Base-by-base conservation (phyloP, 1,140 invertebrate species). In the Aphelenchoides fujianensis region DNA sequence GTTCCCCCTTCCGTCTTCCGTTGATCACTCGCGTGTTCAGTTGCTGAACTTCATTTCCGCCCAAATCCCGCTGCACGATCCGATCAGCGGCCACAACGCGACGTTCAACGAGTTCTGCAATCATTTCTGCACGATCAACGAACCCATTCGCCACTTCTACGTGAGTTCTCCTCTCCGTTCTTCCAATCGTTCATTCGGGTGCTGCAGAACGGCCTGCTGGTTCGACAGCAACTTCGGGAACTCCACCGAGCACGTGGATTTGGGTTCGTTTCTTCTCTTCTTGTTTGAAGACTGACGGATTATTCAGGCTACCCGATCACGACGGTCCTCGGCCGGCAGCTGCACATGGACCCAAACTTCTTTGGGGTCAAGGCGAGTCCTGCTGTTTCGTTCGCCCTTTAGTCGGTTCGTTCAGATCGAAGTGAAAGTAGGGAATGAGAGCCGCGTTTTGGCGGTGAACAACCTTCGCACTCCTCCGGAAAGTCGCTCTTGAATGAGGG, bases 291-390 rank as follows among this genome's bases (percentile, higher is more conserved):
- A 12, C 41, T 12, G 23, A 48, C 41, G 12, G 12, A 23, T 48
- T 48, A n/a, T n/a, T 35, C 79, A 36, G 77, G 82, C 28, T 83
- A 85, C 62, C 81, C 81, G 9, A 75, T 85, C 27, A 84, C 81
- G 5, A 82, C 83, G n/a, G 80, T 82, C 30, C 67, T 82, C 0
- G 81, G 83, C 3, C 69, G 78, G 3, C 75, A 83, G 74, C 35
- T 84, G 19, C 80, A 80, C 54, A 81, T 83, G 78, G 81, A 83
- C 62, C 81, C 81, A 16, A 76, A 83, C 53, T 83, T 84, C 67
- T 83, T 83, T 35, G 81, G 81, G 5, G 81, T 81, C 23, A 82
- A 81, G 64, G 75, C 84, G 19, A 53, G 19, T 67, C 23, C 31
- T 19, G 54, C 55, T 0, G 16, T 23, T 30, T n/a, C 3, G 1